Base-by-base conservation (phyloP, 2,113 vertebrate species). In the Peucedramus taeniatus region DNA sequence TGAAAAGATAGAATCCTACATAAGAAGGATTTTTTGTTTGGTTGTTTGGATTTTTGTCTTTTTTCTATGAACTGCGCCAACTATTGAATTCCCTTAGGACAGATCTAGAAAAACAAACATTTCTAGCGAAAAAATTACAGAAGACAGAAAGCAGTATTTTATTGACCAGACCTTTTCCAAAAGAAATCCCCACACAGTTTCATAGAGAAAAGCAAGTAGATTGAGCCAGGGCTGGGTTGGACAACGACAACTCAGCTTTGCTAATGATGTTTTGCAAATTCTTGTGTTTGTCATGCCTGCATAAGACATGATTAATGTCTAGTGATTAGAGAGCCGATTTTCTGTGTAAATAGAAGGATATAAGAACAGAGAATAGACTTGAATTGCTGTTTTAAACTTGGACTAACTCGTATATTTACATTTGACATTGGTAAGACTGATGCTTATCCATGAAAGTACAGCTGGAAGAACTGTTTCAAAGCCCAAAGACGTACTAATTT, bases 1-100 rank as follows among this genome's bases (percentile, higher is more conserved):
- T 8, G 14, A 54, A 81, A 51, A 83, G 28, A 61, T 6, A 19
- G 90, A 93, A 86, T 13, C 10, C 23, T n/a, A 28, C 15, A n/a
- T 8, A 70, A 54, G 21, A 65, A 13, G 17, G 40, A 8, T n/a
- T 75, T 61, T 53, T 60, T 0, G 0, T 40, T 53, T 54, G 13
- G 59, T 53, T 79, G n/a, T 26, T 66, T 33, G 26, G 27, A 35
- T 33, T 42, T 53, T 39, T 71, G 9, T 33, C 13, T n/a, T 56
- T 51, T 42, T 59, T 40, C 37, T 14, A 26, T 56, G 37, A 89
- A 74, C 42, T 47, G 24, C 1, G 23, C 3, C 35, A 78, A 19
- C 13, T 59, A 14, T 1, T 59, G 26, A 84, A 81, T 35, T 87
- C 30, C 35, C 56, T 51, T 81, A 28, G n/a, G 39, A 65, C 3